These are phyloP conservation scores for Monoplex corrugatus DNA, from an alignment of 2,888 invertebrate genomes.

Conservation along the genomic window DNA sequence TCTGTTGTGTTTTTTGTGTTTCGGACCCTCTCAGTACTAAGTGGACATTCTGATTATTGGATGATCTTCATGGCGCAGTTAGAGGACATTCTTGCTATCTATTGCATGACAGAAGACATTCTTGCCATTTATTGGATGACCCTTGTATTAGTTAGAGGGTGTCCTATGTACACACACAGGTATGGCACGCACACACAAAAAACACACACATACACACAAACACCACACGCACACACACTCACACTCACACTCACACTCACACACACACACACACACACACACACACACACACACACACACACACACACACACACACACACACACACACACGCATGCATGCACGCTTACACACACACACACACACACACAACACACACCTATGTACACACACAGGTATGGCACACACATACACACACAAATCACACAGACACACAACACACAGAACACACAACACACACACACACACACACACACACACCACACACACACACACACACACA, in stretches of 20 bases:
- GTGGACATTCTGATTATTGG: too few relatives aligned
- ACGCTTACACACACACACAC: background rate
- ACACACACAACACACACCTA: too few relatives aligned
- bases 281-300: constrained; percentile 1
- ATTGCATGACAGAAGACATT: too few relatives aligned
- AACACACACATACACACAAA: too few relatives aligned
- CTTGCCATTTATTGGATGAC: too few relatives aligned
- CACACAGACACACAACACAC: constrained; percentile 8
- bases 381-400: too few relatives aligned
- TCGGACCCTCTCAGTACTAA: too few relatives aligned
- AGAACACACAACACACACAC: background rate
- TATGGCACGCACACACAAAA: background rate
- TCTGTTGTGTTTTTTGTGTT: too few relatives aligned
- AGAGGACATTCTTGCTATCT: too few relatives aligned
- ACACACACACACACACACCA: background rate
- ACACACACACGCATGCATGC: background rate
- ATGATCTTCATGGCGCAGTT: too few relatives aligned
- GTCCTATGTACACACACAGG: too few relatives aligned
- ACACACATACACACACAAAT: background rate
- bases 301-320: background rate
- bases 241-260: background rate
- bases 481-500: background rate
- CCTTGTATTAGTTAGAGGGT: too few relatives aligned
- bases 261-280: background rate
- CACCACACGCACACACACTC: background rate